These are phyloP conservation scores for Sipha flava DNA, from an alignment of 1,140 invertebrate genomes.

Conservation along the genomic window DNA sequence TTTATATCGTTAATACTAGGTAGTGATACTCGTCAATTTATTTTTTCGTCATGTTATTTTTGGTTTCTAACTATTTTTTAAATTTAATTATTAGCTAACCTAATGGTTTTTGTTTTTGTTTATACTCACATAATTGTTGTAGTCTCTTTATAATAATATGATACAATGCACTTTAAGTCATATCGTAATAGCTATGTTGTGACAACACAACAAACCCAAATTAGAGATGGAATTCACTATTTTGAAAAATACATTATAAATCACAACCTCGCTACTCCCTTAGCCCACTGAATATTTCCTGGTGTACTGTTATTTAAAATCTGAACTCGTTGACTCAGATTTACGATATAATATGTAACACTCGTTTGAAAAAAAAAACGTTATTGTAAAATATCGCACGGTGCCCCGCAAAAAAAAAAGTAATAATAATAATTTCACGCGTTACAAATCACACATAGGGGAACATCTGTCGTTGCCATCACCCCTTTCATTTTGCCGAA, in stretches of 20 bases:
- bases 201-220: neutral
- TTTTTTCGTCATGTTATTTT: too few species aligned
- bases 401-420: conserved; percentile 14
- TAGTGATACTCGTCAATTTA: too few species aligned
- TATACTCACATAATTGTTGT: too few species aligned
- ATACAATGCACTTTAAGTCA: neutral
- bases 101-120: too few species aligned
- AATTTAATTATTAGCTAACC: too few species aligned
- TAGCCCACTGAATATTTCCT: neutral
- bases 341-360: neutral
- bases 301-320: conserved; percentile 4
- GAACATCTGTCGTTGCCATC: conserved; percentile 1
- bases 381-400: conserved; percentile 32
- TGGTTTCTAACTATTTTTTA: too few species aligned
- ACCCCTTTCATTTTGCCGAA: neutral
- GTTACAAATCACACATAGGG: conserved; percentile 19
- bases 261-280: neutral
- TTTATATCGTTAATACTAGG: too few species aligned
- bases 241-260: neutral
- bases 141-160: too few species aligned
- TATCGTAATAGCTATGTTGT: neutral
- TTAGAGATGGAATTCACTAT: conserved; percentile 19
- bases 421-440: conserved; percentile 30
- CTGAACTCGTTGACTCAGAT: neutral
- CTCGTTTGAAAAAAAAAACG: neutral